phyloP scores from a whole-genome alignment of 2,888 invertebrate genomes.

The Isoperla grammatica region DNA sequence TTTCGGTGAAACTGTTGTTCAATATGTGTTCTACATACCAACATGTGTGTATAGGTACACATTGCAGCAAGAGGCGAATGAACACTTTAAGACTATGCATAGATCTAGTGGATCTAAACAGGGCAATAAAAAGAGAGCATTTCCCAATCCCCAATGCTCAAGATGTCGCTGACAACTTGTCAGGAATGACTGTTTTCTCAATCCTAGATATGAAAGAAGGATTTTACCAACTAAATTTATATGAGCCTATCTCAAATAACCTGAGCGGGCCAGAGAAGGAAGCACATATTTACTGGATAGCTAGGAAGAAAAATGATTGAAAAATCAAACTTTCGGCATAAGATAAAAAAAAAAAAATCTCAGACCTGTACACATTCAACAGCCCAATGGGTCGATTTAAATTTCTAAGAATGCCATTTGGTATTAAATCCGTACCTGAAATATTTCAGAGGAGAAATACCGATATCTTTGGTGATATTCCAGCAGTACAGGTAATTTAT shows the following conservation, averaged over 20 bases:
- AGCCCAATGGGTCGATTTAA: constrained; percentile 25
- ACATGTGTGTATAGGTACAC: no score
- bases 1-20: no score
- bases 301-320: no score
- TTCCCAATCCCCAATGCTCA: not conserved
- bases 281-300: no score
- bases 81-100: constrained; percentile 2
- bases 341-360: no score
- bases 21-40: no score
- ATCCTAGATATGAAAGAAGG: constrained; percentile 24
- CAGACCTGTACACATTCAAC: constrained; percentile 24
- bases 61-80: no score
- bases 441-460: constrained; percentile 31
- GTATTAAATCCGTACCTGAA: constrained; percentile 9
- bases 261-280: no score
- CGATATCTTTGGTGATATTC: constrained; percentile 38
- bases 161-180: not conserved
- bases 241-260: constrained; percentile 20
- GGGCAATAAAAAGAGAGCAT: constrained; percentile 1
- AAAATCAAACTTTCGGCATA: no score
- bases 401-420: constrained; percentile 26
- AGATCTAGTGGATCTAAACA: constrained; percentile 4
- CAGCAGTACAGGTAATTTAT: constrained; percentile 38
- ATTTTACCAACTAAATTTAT: constrained; percentile 22
- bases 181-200: constrained; percentile 19